A percentile compares a stretch with the other conserved stretches of the same genome.
These are phyloP conservation scores for Anastatus disparis DNA, from an alignment of 1,140 invertebrate genomes.

Conservation along the genomic window DNA sequence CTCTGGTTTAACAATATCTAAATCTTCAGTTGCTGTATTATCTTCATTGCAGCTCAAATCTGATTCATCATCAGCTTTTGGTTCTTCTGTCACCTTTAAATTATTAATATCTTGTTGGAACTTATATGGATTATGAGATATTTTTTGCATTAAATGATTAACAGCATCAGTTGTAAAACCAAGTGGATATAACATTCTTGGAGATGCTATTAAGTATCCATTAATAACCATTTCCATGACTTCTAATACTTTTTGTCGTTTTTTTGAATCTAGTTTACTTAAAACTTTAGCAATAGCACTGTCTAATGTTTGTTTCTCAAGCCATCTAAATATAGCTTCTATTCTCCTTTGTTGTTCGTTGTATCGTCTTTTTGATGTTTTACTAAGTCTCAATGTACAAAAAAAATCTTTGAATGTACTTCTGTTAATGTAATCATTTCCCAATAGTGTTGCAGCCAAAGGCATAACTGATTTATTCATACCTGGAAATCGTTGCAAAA, in stretches of 20 bases:
- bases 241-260: constrained; percentile 66
- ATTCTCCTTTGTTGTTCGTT: constrained; percentile 74
- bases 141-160: constrained; percentile 28
- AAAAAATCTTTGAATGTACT: constrained; percentile 78
- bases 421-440: constrained; percentile 87
- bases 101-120: constrained; percentile 46
- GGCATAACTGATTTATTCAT: constrained; percentile 76
- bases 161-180: constrained; percentile 48
- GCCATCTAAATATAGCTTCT: constrained; percentile 77
- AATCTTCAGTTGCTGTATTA: not conserved
- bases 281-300: constrained; percentile 76
- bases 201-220: constrained; percentile 70
- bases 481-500: constrained; percentile 74
- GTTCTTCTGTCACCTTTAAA: constrained; percentile 33
- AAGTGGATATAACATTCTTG: constrained; percentile 64
- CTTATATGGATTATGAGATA: constrained; percentile 41
- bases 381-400: constrained; percentile 72
- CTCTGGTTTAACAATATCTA: not conserved
- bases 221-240: constrained; percentile 73
- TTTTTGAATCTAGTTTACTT: constrained; percentile 67
- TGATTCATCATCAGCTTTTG: constrained; percentile 43
- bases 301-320: constrained; percentile 75
- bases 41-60: constrained; percentile 31
- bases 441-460: constrained; percentile 81
- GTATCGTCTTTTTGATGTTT: constrained; percentile 68